Evolutionary conservation across 1,140 invertebrate species (phyloP).

Genomic region (Cherax destructor): DNA sequence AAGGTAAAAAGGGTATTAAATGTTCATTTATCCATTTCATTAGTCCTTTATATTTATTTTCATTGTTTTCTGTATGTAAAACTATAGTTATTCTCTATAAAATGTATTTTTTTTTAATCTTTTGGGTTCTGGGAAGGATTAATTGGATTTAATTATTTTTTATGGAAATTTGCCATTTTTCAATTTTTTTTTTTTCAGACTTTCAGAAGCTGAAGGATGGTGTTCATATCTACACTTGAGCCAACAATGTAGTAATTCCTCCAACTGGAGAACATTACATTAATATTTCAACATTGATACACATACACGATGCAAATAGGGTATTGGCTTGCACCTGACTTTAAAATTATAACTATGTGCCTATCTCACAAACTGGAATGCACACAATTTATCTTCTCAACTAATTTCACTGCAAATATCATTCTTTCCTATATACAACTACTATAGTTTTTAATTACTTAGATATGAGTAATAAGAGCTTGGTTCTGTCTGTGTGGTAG

Average conservation of each 20-base stretch:
- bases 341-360: constrained; percentile 30
- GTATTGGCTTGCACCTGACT: neutral
- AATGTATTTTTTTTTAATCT: too few species aligned
- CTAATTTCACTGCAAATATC: constrained; percentile 53
- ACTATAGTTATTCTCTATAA: too few species aligned
- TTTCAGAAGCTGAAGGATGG: constrained; percentile 11
- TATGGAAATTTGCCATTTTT: too few species aligned
- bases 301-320: constrained; percentile 38
- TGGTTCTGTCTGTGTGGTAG: neutral
- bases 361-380: constrained; percentile 58
- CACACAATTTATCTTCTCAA: constrained; percentile 48
- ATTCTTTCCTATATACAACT: constrained; percentile 52
- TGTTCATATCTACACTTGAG: constrained; percentile 17
- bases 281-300: constrained; percentile 21
- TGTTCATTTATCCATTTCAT: too few species aligned
- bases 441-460: constrained; percentile 7
- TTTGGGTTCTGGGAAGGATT: too few species aligned
- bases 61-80: too few species aligned
- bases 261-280: neutral
- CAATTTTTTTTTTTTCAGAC: too few species aligned
- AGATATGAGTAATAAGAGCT: constrained; percentile 29
- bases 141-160: too few species aligned
- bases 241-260: constrained; percentile 32
- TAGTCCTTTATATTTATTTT: too few species aligned
- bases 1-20: too few species aligned